Conservation (phyloP, 2,113 vertebrate species). For the Aptenodytes forsteri region DNA sequence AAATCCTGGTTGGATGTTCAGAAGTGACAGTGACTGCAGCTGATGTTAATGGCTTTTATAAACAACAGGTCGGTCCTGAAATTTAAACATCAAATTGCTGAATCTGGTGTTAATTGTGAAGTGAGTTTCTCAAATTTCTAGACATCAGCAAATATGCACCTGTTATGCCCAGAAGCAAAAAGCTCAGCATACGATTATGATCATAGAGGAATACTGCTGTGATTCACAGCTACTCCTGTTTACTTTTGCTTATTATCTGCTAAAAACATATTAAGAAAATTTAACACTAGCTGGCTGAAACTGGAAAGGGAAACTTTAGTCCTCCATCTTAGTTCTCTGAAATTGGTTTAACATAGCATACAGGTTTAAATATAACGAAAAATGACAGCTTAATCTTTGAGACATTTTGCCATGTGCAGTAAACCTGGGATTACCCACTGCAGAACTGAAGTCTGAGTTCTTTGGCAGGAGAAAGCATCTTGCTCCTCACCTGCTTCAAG, state of each 20-base stretch:
- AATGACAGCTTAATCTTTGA: constrained; percentile 39
- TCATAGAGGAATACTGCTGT: constrained; percentile 3
- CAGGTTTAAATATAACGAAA: constrained; percentile 38
- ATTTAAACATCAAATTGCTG: background rate
- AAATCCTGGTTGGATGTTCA: background rate
- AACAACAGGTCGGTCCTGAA: background rate
- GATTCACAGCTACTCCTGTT: background rate
- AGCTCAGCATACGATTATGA: background rate
- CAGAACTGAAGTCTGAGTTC: constrained; percentile 28
- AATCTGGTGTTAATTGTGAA: background rate
- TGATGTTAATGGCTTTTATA: background rate
- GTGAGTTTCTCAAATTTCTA: background rate
- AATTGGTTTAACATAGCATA: constrained; percentile 29
- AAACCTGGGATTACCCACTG: constrained; percentile 52
- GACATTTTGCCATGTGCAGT: constrained; percentile 1
- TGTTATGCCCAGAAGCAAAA: background rate
- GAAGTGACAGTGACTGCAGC: background rate
- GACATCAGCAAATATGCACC: constrained; percentile 3
- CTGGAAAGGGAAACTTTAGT: background rate
- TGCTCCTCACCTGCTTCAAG: constrained; percentile 60
- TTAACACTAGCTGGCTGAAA: background rate
- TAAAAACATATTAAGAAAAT: background rate
- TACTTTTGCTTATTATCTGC: constrained; percentile 8
- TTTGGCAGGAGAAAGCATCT: constrained; percentile 55
- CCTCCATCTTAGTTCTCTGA: background rate